Conservation (phyloP, 2,888 invertebrate genomes). For the Galerucella pusilla region DNA sequence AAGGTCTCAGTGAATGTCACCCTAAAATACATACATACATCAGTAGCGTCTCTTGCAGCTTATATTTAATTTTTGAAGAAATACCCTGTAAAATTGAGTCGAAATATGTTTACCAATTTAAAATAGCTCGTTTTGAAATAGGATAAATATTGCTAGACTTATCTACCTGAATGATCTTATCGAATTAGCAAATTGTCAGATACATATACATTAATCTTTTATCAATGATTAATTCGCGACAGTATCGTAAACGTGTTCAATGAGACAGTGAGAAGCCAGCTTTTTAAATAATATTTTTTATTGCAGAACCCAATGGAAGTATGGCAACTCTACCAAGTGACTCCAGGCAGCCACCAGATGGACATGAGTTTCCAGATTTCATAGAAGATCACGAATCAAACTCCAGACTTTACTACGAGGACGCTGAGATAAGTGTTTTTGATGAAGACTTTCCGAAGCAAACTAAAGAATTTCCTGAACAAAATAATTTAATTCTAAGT, state of each 20-base stretch:
- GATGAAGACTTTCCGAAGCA: constrained; percentile 22
- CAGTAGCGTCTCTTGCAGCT: too few species aligned
- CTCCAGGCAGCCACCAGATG: constrained; percentile 83
- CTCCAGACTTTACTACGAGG: constrained; percentile 36
- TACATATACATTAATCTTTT: constrained; percentile 12
- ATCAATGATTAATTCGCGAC: constrained; percentile 19
- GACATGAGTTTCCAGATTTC: constrained; percentile 83
- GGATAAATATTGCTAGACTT: not conserved
- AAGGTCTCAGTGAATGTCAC: too few species aligned
- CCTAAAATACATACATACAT: too few species aligned
- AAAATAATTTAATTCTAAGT: constrained; percentile 35
- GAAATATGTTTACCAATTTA: not conserved
- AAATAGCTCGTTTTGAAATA: not conserved
- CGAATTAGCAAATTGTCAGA: constrained; percentile 13
- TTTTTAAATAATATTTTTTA: constrained; percentile 19
- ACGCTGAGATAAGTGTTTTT: constrained; percentile 21
- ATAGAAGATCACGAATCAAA: constrained; percentile 66
- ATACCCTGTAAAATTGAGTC: not conserved
- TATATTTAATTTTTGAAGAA: too few species aligned
- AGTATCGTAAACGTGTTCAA: constrained; percentile 5
- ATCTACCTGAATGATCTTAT: constrained; percentile 30
- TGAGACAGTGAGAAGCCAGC: constrained; percentile 11
- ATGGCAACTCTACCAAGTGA: constrained; percentile 70
- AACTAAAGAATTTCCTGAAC: constrained; percentile 38
- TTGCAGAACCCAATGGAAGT: constrained; percentile 62